Evolutionary conservation across 2,113 vertebrate genomes (phyloP).

Genomic region (Excalfactoria chinensis): DNA sequence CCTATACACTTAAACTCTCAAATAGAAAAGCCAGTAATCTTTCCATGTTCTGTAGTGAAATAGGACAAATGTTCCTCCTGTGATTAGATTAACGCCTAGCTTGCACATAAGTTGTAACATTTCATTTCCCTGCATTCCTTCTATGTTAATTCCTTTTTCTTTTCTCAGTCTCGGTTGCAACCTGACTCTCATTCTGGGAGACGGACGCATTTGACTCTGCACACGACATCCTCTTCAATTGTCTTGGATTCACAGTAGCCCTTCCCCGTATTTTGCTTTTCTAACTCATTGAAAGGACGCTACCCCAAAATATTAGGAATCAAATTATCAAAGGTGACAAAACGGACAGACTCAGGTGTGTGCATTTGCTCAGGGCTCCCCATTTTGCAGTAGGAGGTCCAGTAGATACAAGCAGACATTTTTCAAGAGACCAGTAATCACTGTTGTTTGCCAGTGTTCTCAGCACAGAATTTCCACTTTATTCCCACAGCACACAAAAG

Average conservation of each 20-base stretch:
- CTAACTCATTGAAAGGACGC: not conserved
- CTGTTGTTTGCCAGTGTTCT: not conserved
- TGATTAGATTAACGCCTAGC: not conserved
- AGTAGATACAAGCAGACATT: not conserved
- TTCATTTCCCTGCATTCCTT: not conserved
- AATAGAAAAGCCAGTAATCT: not conserved
- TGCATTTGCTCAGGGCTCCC: not conserved
- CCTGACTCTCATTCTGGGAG: not conserved
- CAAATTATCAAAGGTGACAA: not conserved
- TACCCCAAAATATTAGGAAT: not conserved
- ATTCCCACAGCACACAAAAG: not conserved
- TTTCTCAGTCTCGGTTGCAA: not conserved
- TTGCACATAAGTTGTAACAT: not conserved
- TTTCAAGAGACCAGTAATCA: conserved; percentile 1
- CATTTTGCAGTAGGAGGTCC: not conserved
- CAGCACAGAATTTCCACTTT: not conserved
- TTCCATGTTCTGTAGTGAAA: not conserved
- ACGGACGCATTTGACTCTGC: not conserved
- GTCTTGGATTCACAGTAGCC: not conserved
- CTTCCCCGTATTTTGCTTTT: not conserved
- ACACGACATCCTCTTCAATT: not conserved
- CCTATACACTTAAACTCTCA: not conserved
- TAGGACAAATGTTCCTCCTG: not conserved
- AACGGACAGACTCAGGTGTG: not conserved
- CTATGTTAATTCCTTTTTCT: not conserved